Evolutionary conservation across 2,113 vertebrate species (phyloP).

Genomic region (Takifugu bimaculatus): DNA sequence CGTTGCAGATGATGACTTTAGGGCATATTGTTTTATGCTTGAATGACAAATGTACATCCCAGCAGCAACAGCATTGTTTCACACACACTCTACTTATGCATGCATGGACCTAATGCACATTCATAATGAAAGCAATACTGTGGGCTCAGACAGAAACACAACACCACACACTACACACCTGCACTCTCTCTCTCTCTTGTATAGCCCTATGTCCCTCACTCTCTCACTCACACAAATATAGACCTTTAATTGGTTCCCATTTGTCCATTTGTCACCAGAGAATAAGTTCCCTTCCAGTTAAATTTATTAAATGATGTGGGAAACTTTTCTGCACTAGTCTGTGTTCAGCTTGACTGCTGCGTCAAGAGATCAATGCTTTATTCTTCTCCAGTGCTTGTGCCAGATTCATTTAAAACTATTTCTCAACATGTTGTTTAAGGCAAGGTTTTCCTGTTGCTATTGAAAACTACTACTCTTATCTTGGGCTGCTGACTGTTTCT

Average conservation of each 20-base stretch:
- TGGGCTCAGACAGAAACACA: conserved; percentile 19
- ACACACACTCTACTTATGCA: conserved; percentile 16
- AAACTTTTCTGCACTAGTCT: conserved; percentile 43
- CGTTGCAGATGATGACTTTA: conserved; percentile 2
- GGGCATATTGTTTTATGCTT: not conserved
- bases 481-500: conserved; percentile 6
- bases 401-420: conserved; percentile 32
- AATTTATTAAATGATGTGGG: conserved; percentile 55
- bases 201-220: conserved; percentile 1
- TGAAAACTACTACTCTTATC: conserved; percentile 47
- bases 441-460: conserved; percentile 16
- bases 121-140: conserved; percentile 28
- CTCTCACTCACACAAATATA: conserved; percentile 5
- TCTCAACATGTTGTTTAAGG: conserved; percentile 8
- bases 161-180: conserved; percentile 41
- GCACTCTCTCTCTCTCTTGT: conserved; percentile 34
- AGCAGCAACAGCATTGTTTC: conserved; percentile 2
- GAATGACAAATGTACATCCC: conserved; percentile 15
- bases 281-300: conserved; percentile 37
- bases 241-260: conserved; percentile 46
- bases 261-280: conserved; percentile 28
- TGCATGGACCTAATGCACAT: conserved; percentile 7
- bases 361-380: conserved; percentile 39
- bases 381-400: conserved; percentile 28
- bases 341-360: conserved; percentile 30